Evolutionary conservation across 1,140 invertebrate genomes (phyloP), one percentile per base, ranked within the genome.

Genomic region (Achatina immaculata): DNA sequence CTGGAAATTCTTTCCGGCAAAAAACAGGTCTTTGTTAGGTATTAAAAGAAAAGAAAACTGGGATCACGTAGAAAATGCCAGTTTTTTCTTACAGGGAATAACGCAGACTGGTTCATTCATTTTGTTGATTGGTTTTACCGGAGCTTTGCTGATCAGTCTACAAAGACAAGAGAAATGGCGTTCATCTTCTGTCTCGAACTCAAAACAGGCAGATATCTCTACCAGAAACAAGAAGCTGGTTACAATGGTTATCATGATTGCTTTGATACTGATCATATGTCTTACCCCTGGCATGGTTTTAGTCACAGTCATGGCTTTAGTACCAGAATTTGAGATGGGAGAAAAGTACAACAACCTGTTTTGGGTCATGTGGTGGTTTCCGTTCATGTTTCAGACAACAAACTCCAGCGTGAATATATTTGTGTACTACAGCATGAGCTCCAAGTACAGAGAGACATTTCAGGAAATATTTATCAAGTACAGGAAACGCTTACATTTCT

Each of bases 361-460:
- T 36, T 42, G 34, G 34, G 7, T 69, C 28, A 31, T 69, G 11
- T 69, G 66, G 66, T 69, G 16, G 11, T 36, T 36, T 24, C 40
- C 34, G 2, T 69, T 69, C 28, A 42, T 42, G 34, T 42, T 69
- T 36, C 34, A 69, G 24, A 42, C 66, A 42, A 16, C 40, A 4
- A 55, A 73, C 71, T 34, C 71, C 71, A 73, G 7, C n/a, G n/a
- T n/a, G n/a, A n/a, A n/a, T n/a, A n/a, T n/a, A n/a, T n/a, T n/a
- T n/a, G n/a, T n/a, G n/a, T 73, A 73, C n/a, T 73, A 73, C 42
- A 14, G 14, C 16, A 73, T 73, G 71, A 73, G 71, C 31, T 73
- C 71, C 14, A 14, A 31, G 6, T 73, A 45, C 40, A 42, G 51
- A n/a, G 51, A 55, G 21, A 55, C 51, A 14, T 55, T 21, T 21